Evolutionary conservation across 2,888 invertebrate species (phyloP).

Genomic region (Saturnia pavonia): DNA sequence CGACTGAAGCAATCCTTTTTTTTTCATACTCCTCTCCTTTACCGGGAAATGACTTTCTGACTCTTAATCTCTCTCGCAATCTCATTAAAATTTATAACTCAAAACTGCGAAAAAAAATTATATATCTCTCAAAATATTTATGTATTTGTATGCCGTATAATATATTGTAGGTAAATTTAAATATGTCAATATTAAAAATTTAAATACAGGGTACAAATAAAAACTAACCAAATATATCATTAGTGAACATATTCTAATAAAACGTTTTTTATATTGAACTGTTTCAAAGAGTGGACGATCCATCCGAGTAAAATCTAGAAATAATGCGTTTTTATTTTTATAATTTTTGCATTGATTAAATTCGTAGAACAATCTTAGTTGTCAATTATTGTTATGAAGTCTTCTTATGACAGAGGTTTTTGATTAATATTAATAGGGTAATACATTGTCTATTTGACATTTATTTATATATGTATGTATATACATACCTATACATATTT

Average conservation of each 20-base stretch:
- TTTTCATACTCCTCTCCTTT: constrained; percentile 70
- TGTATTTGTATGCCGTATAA: neutral
- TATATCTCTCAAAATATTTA: constrained; percentile 38
- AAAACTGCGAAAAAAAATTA: constrained; percentile 79
- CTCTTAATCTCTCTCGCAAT: constrained; percentile 83
- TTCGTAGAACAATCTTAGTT: too few relatives aligned
- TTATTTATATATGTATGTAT: too few relatives aligned
- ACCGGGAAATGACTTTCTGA: constrained; percentile 82
- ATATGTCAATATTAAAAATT: neutral
- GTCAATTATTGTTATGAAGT: too few relatives aligned
- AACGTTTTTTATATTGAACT: neutral
- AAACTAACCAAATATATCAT: neutral
- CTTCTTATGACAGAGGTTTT: too few relatives aligned
- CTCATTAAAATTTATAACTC: constrained; percentile 85
- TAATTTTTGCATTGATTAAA: too few relatives aligned
- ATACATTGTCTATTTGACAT: too few relatives aligned
- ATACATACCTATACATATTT: too few relatives aligned
- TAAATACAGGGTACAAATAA: neutral
- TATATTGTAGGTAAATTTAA: neutral
- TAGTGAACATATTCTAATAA: neutral
- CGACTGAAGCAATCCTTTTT: constrained; percentile 70
- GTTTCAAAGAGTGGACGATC: neutral
- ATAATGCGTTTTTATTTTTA: neutral
- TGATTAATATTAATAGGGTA: too few relatives aligned
- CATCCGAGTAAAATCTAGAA: neutral